phyloP scores from a whole-genome alignment of 2,797 vertebrate genomes.

The Urophycis tenuis region DNA sequence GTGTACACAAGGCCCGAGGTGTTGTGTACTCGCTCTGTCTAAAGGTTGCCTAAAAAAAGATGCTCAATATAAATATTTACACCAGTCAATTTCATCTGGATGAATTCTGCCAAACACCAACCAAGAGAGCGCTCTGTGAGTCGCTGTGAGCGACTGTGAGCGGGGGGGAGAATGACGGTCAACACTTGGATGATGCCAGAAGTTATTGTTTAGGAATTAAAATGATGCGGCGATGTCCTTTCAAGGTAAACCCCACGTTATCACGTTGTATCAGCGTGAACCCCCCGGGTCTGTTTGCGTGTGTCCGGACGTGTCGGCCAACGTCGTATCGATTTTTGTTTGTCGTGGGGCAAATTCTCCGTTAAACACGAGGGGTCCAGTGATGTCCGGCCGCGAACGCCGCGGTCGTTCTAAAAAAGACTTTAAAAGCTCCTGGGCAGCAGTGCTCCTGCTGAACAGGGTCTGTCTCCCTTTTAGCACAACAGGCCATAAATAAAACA shows the following conservation, averaged over 20 bases:
- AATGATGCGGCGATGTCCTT: neutral
- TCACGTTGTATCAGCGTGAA: no score
- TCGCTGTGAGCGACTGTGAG: neutral
- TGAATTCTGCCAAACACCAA: neutral
- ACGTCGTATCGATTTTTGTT: no score
- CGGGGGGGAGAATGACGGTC: no score
- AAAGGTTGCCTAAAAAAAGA: neutral
- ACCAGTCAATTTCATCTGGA: neutral
- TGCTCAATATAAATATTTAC: neutral
- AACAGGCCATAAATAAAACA: neutral
- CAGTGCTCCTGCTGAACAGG: neutral
- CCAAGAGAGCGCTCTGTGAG: neutral
- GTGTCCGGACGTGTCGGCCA: no score
- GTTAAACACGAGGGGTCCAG: no score
- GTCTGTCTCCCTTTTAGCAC: neutral
- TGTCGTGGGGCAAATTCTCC: no score
- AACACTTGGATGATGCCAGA: neutral
- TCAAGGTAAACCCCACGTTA: neutral
- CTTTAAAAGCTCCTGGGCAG: no score
- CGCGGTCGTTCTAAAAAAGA: no score
- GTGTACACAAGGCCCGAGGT: neutral
- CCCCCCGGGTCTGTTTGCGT: no score
- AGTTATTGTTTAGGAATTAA: neutral
- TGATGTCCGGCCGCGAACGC: no score
- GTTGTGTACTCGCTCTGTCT: neutral